Conservation (phyloP, 1,140 invertebrate genomes). For the Drosophila seguyi region DNA sequence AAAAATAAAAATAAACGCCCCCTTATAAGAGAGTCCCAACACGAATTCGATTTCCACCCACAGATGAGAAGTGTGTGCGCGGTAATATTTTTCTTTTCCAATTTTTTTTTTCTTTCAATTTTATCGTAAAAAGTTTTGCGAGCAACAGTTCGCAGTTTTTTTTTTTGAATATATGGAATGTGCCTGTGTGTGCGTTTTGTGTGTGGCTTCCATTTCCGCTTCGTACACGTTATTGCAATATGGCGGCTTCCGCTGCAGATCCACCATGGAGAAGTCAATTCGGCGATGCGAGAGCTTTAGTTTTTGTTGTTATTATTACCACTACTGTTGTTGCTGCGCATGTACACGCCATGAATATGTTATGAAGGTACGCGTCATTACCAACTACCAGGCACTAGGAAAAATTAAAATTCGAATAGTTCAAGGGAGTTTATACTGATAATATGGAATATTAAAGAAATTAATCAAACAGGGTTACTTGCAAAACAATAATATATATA, state of each 20-base stretch:
- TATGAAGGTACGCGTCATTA: conserved; percentile 67
- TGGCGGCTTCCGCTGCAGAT: conserved; percentile 77
- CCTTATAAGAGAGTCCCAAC: conserved; percentile 69
- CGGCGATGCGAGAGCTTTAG: conserved; percentile 24
- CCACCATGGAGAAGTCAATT: conserved; percentile 48
- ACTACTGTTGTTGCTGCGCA: conserved; percentile 43
- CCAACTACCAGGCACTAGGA: conserved; percentile 41
- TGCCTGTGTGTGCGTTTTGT: conserved; percentile 18
- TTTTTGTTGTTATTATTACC: conserved; percentile 37
- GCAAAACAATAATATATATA: not conserved
- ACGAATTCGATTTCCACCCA: conserved; percentile 76
- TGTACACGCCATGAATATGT: conserved; percentile 81
- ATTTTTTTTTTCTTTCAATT: not conserved
- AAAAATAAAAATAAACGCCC: conserved; percentile 61
- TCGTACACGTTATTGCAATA: conserved; percentile 79
- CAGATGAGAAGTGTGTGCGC: conserved; percentile 48
- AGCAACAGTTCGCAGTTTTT: conserved; percentile 67
- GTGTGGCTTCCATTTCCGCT: conserved; percentile 68
- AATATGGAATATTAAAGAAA: not conserved
- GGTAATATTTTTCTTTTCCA: conserved; percentile 58
- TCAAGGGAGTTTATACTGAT: not conserved
- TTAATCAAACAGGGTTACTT: not conserved
- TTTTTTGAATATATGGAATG: conserved; percentile 9
- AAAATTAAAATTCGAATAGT: not conserved
- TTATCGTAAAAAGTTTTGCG: conserved; percentile 67